A percentile compares a stretch with the other conserved stretches of the same genome.
These are phyloP conservation scores for Hyphantria cunea DNA, from an alignment of 1,140 invertebrate species.

Conservation along the genomic window DNA sequence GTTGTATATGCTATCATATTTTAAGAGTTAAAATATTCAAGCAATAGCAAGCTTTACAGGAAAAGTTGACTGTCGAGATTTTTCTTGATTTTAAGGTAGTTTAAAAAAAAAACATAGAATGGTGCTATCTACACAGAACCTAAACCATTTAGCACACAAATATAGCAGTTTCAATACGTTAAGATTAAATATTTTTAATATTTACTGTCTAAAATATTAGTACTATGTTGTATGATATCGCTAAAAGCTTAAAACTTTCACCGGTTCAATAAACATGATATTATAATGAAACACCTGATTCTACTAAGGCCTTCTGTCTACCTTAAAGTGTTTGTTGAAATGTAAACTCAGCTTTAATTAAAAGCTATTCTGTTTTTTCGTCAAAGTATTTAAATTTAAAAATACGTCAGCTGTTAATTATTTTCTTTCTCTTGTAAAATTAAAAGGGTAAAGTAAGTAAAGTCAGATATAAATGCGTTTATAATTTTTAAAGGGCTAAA, in stretches of 20 bases:
- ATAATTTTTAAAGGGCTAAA: too few relatives aligned
- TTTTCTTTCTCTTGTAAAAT: background rate
- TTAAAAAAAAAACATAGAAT: too few relatives aligned
- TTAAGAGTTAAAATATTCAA: too few relatives aligned
- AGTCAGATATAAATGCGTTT: background rate
- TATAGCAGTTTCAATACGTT: too few relatives aligned
- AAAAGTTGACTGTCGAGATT: too few relatives aligned
- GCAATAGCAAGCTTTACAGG: too few relatives aligned
- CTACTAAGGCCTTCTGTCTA: slow-evolving; percentile 37
- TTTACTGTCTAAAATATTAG: background rate
- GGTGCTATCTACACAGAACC: too few relatives aligned
- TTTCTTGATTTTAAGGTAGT: too few relatives aligned
- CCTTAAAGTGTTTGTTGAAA: slow-evolving; percentile 41
- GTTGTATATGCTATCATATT: too few relatives aligned
- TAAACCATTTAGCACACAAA: too few relatives aligned
- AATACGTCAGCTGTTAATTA: background rate
- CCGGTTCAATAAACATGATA: slow-evolving; percentile 33
- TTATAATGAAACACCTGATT: slow-evolving; percentile 50
- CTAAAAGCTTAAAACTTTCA: slow-evolving; percentile 28
- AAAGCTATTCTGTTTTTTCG: slow-evolving; percentile 9
- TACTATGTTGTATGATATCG: slow-evolving; percentile 1
- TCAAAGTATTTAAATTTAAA: background rate
- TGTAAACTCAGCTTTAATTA: slow-evolving; percentile 38
- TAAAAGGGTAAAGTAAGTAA: background rate
- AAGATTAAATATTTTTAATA: too few relatives aligned